phyloP scores from a whole-genome alignment of 2,797 vertebrate species.

The Oophaga sylvatica region DNA sequence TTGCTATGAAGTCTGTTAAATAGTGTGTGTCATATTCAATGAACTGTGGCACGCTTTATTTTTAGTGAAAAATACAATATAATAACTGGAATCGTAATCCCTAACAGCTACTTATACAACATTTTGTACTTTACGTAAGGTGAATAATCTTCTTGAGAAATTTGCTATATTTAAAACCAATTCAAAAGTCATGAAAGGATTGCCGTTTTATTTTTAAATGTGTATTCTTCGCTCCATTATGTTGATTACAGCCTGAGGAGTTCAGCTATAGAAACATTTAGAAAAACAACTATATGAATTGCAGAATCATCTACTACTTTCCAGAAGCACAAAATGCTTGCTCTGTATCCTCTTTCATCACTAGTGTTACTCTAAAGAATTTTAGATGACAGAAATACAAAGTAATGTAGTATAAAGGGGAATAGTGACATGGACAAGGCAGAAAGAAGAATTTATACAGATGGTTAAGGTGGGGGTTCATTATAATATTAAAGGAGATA shows the following conservation, averaged over 20 bases:
- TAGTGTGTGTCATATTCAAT: background rate
- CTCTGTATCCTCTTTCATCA: background rate
- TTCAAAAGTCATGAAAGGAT: background rate
- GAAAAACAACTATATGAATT: slow-evolving; percentile 1
- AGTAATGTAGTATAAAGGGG: background rate
- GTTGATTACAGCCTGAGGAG: background rate
- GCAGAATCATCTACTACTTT: background rate
- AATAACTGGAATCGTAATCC: background rate
- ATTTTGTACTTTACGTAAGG: background rate
- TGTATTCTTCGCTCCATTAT: background rate
- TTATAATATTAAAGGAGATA: slow-evolving; percentile 71
- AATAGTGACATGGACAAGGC: background rate
- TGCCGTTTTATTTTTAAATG: background rate
- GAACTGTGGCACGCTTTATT: background rate
- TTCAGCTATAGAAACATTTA: background rate
- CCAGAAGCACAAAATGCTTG: background rate
- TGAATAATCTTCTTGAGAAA: background rate
- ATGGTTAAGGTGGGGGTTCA: slow-evolving; percentile 76
- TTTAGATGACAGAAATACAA: background rate
- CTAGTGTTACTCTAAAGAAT: background rate
- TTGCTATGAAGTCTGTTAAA: background rate
- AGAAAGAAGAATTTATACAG: slow-evolving; percentile 61
- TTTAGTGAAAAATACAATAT: background rate
- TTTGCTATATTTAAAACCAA: background rate
- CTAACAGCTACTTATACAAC: background rate